These are phyloP conservation scores for Hippocampus zosterae DNA, from an alignment of 2,113 vertebrate species.

Conservation along the genomic window DNA sequence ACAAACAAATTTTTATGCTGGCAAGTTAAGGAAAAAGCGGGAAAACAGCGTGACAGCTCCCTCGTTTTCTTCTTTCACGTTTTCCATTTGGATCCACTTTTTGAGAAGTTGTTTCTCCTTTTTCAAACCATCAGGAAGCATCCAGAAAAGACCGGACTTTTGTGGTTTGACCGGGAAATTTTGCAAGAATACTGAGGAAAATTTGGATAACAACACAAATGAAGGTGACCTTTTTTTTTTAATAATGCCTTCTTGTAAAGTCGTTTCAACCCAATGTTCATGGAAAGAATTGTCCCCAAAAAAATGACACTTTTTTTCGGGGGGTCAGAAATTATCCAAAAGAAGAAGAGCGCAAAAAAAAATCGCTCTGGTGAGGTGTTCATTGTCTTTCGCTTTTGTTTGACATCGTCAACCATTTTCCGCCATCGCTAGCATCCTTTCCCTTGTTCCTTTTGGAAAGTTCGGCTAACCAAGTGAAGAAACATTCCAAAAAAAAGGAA, in stretches of 20 bases:
- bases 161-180: background rate
- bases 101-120: background rate
- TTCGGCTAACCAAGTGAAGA: background rate
- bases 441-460: too few species aligned
- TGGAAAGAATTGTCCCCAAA: background rate
- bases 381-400: background rate
- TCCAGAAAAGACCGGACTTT: background rate
- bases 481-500: too few species aligned
- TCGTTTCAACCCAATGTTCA: background rate
- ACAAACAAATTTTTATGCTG: too few species aligned
- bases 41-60: background rate
- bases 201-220: background rate
- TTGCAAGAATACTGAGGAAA: background rate
- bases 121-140: background rate
- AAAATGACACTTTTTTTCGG: background rate
- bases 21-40: too few species aligned
- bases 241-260: too few species aligned
- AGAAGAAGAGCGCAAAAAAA: background rate
- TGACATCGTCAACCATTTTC: background rate
- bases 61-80: background rate
- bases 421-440: too few species aligned
- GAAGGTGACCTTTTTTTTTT: background rate
- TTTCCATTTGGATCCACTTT: background rate
- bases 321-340: background rate
- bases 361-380: background rate